Percentiles rank a stretch among this genome's conserved stretches.
Conservation (phyloP, 2,888 invertebrate genomes). For the Cetonia aurata region DNA sequence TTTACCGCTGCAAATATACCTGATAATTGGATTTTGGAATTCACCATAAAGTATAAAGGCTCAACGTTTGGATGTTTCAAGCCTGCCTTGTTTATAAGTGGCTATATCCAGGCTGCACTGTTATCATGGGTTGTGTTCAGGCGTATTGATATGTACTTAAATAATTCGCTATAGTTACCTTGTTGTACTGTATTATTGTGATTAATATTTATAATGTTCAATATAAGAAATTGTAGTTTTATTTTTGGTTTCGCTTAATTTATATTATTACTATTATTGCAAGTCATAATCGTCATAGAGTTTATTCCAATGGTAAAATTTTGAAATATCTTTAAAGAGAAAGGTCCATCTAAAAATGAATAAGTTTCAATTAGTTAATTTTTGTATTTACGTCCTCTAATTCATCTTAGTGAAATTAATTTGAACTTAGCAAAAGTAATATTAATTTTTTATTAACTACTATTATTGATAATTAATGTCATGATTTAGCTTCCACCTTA, state of each 20-base stretch:
- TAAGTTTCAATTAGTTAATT: no score
- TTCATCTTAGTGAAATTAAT: no score
- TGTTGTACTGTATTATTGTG: constrained; percentile 21
- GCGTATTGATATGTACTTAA: constrained; percentile 38
- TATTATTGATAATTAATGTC: no score
- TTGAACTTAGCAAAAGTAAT: no score
- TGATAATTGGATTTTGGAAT: constrained; percentile 50
- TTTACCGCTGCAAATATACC: constrained; percentile 50
- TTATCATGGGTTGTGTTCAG: constrained; percentile 29
- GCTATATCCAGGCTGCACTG: constrained; percentile 22
- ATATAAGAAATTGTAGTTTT: constrained; percentile 13
- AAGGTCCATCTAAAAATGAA: no score
- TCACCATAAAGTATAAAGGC: constrained; percentile 49
- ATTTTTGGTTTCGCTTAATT: background rate
- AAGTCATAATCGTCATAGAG: no score
- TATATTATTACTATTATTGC: background rate
- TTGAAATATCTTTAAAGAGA: no score
- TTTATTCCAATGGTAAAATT: no score
- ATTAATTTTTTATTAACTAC: no score
- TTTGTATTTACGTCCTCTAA: no score
- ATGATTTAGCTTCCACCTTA: no score
- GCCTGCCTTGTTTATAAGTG: constrained; percentile 30
- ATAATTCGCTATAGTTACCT: constrained; percentile 18
- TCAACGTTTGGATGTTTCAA: constrained; percentile 30
- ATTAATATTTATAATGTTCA: constrained; percentile 31